Evolutionary conservation across 2,888 invertebrate species (phyloP).

Genomic region (Dryocosmus kuriphilus): DNA sequence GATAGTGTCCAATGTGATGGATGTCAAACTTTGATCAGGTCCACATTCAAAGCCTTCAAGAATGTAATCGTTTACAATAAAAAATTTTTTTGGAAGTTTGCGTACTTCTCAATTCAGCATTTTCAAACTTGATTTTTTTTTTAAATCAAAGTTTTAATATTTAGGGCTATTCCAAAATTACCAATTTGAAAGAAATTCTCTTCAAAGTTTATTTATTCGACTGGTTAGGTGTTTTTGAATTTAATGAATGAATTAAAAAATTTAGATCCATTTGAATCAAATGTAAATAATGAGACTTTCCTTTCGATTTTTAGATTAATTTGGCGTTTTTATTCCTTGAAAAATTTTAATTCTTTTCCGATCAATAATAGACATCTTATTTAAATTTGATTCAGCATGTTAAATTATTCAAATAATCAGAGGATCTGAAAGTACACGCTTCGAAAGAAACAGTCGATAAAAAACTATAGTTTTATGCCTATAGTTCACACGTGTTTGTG

Average conservation of each 20-base stretch:
- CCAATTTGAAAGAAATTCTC: not conserved
- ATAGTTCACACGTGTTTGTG: not conserved
- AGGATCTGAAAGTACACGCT: constrained; percentile 22
- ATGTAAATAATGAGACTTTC: not conserved
- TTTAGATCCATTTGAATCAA: too few relatives aligned
- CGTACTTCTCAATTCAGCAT: too few relatives aligned
- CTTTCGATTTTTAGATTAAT: not conserved
- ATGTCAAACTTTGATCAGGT: too few relatives aligned
- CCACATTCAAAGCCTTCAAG: too few relatives aligned
- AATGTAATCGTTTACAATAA: too few relatives aligned
- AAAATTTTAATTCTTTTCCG: not conserved
- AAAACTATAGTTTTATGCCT: constrained; percentile 2
- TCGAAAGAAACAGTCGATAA: constrained; percentile 17
- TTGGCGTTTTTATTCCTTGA: not conserved
- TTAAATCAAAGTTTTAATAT: not conserved
- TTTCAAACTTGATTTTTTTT: too few relatives aligned
- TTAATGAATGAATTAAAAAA: too few relatives aligned
- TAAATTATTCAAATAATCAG: constrained; percentile 19
- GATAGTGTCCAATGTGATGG: too few relatives aligned
- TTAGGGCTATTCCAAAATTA: not conserved
- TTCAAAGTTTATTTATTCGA: too few relatives aligned
- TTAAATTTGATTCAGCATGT: not conserved
- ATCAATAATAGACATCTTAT: not conserved
- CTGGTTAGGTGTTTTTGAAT: too few relatives aligned
- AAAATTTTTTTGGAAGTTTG: too few relatives aligned